These are phyloP conservation scores for Calameuta filiformis DNA, from an alignment of 2,888 invertebrate genomes.

Conservation along the genomic window DNA sequence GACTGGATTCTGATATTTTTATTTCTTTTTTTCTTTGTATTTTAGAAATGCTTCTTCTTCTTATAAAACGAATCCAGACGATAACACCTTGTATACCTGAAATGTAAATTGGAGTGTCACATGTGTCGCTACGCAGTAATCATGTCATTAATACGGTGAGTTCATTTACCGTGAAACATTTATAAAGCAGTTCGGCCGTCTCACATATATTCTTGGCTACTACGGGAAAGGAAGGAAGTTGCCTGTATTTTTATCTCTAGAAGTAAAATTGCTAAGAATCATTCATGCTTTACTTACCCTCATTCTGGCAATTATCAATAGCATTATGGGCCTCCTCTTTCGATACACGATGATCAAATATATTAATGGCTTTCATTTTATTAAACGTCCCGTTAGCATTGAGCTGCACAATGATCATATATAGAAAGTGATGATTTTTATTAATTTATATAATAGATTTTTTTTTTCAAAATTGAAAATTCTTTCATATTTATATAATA, in stretches of 20 bases:
- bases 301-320: not conserved
- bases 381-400: slow-evolving; percentile 15
- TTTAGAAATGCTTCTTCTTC: not conserved
- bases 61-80: not conserved
- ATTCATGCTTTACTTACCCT: not conserved
- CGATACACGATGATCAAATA: not conserved
- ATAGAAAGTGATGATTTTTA: not conserved
- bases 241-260: not conserved
- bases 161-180: not conserved
- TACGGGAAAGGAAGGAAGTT: not conserved
- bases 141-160: not conserved
- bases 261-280: not conserved
- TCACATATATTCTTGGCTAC: not conserved
- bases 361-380: not conserved
- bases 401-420: not conserved
- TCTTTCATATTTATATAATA: not conserved
- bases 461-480: not conserved
- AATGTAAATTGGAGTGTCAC: not conserved
- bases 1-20: not conserved
- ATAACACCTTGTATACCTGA: not conserved
- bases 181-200: not conserved
- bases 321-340: not conserved
- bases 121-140: not conserved
- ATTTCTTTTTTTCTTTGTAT: not conserved
- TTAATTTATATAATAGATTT: not conserved